Evolutionary conservation across 1,140 invertebrate genomes (phyloP).

Genomic region (Rhynchophorus ferrugineus): DNA sequence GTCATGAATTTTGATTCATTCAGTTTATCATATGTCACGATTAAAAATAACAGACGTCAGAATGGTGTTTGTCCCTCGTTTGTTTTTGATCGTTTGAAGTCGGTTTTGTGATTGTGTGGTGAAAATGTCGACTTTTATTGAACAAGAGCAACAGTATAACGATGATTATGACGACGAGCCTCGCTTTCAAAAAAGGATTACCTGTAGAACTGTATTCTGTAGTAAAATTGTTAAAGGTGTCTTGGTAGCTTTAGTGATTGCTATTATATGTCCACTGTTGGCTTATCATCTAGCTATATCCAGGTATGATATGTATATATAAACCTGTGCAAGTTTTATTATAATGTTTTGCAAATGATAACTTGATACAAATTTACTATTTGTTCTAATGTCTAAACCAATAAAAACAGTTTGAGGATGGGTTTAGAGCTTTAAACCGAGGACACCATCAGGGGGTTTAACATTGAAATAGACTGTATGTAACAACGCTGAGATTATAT

Average conservation of each 20-base stretch:
- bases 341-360: neutral
- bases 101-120: too few relatives aligned
- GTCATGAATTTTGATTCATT: too few relatives aligned
- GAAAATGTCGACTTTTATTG: slow-evolving; percentile 15
- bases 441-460: too few relatives aligned
- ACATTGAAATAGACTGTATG: too few relatives aligned
- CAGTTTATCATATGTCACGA: too few relatives aligned
- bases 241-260: slow-evolving; percentile 7
- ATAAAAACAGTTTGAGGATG: too few relatives aligned
- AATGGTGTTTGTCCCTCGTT: too few relatives aligned
- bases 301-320: too few relatives aligned
- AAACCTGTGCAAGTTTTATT: neutral
- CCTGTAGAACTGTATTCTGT: slow-evolving; percentile 6
- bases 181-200: neutral
- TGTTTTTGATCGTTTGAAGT: too few relatives aligned
- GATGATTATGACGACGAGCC: neutral
- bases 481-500: too few relatives aligned
- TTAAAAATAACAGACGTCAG: too few relatives aligned
- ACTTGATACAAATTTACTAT: neutral
- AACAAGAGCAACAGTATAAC: slow-evolving; percentile 6
- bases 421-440: too few relatives aligned
- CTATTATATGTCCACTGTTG: slow-evolving; percentile 5
- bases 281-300: slow-evolving; percentile 11
- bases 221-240: slow-evolving; percentile 11
- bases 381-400: neutral